Evolutionary conservation across 2,113 vertebrate genomes (phyloP).

Genomic region (Clarias magur): DNA sequence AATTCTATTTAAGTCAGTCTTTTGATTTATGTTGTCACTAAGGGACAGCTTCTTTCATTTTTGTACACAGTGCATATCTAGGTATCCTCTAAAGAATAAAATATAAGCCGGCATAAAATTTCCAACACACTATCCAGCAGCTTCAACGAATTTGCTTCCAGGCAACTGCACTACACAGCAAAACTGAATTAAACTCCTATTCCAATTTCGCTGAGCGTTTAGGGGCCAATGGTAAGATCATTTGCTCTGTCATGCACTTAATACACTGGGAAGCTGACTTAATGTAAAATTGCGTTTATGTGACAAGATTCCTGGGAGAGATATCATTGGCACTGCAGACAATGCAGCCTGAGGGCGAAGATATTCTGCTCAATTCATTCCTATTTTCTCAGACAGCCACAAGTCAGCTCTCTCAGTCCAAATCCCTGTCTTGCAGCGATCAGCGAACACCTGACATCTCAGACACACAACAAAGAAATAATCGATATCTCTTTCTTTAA

Average conservation of each 20-base stretch:
- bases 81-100: neutral
- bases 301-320: slow-evolving; percentile 43
- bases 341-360: slow-evolving; percentile 22
- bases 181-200: neutral
- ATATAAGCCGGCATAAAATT: neutral
- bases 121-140: neutral
- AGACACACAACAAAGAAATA: slow-evolving; percentile 46
- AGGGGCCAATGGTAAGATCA: neutral
- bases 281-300: slow-evolving; percentile 39
- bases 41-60: neutral
- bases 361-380: slow-evolving; percentile 44
- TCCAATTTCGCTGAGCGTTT: neutral
- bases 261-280: slow-evolving; percentile 27
- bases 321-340: slow-evolving; percentile 32
- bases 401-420: slow-evolving; percentile 49
- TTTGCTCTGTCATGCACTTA: neutral
- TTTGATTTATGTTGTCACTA: neutral
- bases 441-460: slow-evolving; percentile 22
- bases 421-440: slow-evolving; percentile 47
- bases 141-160: neutral
- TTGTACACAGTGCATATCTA: neutral
- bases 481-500: slow-evolving; percentile 51
- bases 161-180: neutral
- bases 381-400: slow-evolving; percentile 44
- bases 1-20: neutral